Conservation (phyloP, 2,113 vertebrate species). For the Gambusia holbrooki region DNA sequence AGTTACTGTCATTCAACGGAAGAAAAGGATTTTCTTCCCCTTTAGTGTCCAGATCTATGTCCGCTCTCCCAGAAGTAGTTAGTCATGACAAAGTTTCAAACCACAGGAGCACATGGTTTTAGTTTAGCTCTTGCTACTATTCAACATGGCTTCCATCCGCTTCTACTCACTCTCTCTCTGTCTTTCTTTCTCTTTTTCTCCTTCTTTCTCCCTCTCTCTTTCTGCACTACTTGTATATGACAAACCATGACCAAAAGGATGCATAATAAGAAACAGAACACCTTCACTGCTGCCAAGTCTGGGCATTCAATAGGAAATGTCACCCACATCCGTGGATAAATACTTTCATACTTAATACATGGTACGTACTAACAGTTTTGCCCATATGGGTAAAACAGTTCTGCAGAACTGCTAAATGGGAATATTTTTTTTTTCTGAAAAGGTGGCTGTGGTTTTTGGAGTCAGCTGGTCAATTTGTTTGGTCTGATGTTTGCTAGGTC, state of each 20-base stretch:
- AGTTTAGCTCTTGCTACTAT: slow-evolving; percentile 75
- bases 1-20: slow-evolving; percentile 62
- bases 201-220: slow-evolving; percentile 37
- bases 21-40: slow-evolving; percentile 53
- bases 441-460: slow-evolving; percentile 15
- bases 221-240: slow-evolving; percentile 52
- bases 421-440: slow-evolving; percentile 23
- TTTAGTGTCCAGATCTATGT: slow-evolving; percentile 38
- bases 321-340: slow-evolving; percentile 43
- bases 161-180: background rate
- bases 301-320: slow-evolving; percentile 54
- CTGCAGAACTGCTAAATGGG: slow-evolving; percentile 20
- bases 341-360: slow-evolving; percentile 34
- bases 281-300: slow-evolving; percentile 44
- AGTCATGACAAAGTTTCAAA: slow-evolving; percentile 68
- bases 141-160: slow-evolving; percentile 65
- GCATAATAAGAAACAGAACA: slow-evolving; percentile 61
- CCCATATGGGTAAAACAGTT: slow-evolving; percentile 19
- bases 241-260: slow-evolving; percentile 46
- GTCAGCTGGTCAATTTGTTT: slow-evolving; percentile 37
- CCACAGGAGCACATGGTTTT: slow-evolving; percentile 77
- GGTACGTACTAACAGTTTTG: slow-evolving; percentile 28
- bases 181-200: slow-evolving; percentile 27
- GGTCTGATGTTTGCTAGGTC: slow-evolving; percentile 22
- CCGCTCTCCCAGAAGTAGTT: slow-evolving; percentile 66